Evolutionary conservation across 2,797 vertebrate species (phyloP).

Genomic region (Microcaecilia unicolor): DNA sequence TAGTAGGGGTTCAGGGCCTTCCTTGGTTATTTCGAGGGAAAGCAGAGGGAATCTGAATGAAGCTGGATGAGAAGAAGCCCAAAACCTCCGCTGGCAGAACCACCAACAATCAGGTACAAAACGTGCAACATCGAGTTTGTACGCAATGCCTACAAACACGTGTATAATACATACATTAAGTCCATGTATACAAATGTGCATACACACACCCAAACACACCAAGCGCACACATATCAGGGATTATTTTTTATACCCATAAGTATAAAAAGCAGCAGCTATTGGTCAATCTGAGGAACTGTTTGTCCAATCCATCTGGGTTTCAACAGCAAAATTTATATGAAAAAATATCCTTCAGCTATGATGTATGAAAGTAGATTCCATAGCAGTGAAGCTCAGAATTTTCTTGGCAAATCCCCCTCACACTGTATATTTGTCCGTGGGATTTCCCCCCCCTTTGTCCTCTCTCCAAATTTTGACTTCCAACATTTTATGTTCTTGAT

Average conservation of each 20-base stretch:
- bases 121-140: constrained; percentile 48
- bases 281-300: constrained; percentile 84
- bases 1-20: too few relatives aligned
- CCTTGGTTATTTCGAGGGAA: too few relatives aligned
- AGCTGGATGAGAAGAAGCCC: constrained; percentile 28
- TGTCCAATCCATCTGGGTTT: constrained; percentile 54
- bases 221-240: constrained; percentile 7
- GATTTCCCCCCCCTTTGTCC: constrained; percentile 4
- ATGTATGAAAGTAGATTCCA: constrained; percentile 19
- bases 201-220: neutral
- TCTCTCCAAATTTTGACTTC: constrained; percentile 10
- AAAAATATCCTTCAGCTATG: constrained; percentile 71
- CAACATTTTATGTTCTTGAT: too few relatives aligned
- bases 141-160: constrained; percentile 40
- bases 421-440: neutral
- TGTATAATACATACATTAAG: constrained; percentile 24
- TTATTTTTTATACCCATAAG: constrained; percentile 51
- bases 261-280: constrained; percentile 88
- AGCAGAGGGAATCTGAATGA: neutral
- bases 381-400: constrained; percentile 57
- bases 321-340: too few relatives aligned
- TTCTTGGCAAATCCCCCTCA: constrained; percentile 46
- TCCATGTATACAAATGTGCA: neutral
- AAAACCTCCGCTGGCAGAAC: constrained; percentile 50
- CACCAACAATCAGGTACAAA: constrained; percentile 68